A percentile compares a stretch with the other conserved stretches of the same genome.
Conservation (phyloP, 2,888 invertebrate genomes). For the Globia sparganii region DNA sequence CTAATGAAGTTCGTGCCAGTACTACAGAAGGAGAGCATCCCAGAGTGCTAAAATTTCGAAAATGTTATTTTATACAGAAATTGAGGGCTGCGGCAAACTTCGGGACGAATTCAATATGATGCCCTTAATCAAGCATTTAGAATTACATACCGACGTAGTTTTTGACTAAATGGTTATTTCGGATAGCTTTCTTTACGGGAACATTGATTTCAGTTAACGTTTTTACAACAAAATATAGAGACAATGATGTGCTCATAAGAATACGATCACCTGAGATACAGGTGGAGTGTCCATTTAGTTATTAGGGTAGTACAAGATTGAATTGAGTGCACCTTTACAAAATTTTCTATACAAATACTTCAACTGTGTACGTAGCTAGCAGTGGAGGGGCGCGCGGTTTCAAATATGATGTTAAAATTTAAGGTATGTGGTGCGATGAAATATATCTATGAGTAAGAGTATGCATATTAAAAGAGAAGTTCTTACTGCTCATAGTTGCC, state of each 20-base stretch:
- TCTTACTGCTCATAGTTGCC: slow-evolving; percentile 79
- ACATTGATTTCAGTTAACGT: neutral
- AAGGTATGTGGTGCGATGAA: neutral
- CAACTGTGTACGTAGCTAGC: neutral
- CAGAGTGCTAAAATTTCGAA: neutral
- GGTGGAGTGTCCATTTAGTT: neutral
- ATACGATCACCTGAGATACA: neutral
- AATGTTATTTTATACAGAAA: neutral
- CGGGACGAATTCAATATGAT: neutral
- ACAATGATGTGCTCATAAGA: neutral
- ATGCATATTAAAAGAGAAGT: neutral
- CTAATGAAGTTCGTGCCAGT: neutral
- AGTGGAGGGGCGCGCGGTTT: neutral
- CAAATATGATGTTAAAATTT: slow-evolving; percentile 1
- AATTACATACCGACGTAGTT: neutral
- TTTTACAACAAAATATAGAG: neutral
- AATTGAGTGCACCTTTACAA: neutral
- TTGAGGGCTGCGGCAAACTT: neutral
- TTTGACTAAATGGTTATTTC: neutral
- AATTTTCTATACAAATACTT: slow-evolving; percentile 1
- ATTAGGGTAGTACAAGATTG: neutral
- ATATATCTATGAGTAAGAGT: neutral
- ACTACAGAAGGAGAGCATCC: neutral
- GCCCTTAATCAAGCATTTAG: neutral
- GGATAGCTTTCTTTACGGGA: neutral